phyloP scores from a whole-genome alignment of 35 echinoderm and acorn worm genomes.

The Eucidaris tribuloides region DNA sequence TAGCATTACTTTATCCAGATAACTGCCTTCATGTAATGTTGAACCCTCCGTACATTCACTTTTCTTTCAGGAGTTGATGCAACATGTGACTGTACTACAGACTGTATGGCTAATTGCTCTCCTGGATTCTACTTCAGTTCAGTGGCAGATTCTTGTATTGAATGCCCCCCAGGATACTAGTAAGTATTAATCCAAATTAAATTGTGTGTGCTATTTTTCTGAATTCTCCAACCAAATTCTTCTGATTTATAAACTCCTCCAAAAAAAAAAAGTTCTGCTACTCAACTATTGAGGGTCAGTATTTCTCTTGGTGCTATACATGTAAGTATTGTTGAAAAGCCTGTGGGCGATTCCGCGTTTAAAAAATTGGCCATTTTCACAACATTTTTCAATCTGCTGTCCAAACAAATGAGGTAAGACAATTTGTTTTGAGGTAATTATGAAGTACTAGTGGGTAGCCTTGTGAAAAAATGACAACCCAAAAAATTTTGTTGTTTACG shows the following conservation, averaged over 20 bases:
- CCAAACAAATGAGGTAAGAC: too few relatives aligned
- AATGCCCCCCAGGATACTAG: constrained; percentile 86
- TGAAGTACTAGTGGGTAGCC: too few relatives aligned
- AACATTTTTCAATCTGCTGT: too few relatives aligned
- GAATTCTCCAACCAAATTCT: background rate
- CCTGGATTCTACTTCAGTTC: constrained; percentile 60
- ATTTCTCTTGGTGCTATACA: background rate
- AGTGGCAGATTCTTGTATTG: constrained; percentile 35
- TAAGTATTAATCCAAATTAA: constrained; percentile 40
- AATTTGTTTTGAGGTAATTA: too few relatives aligned
- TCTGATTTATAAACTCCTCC: background rate
- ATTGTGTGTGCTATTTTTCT: background rate
- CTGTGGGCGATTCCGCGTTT: background rate
- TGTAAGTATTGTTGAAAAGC: background rate
- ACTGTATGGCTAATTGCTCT: constrained; percentile 62
- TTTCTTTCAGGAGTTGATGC: background rate
- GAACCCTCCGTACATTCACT: background rate
- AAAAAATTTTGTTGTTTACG: too few relatives aligned
- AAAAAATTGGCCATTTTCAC: too few relatives aligned
- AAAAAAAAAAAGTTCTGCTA: background rate
- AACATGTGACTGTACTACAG: constrained; percentile 71
- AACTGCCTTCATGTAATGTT: too few relatives aligned
- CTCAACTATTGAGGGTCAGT: background rate
- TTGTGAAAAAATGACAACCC: too few relatives aligned
- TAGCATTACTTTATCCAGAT: background rate